Evolutionary conservation across 1,140 invertebrate genomes (phyloP), one percentile per base, ranked within the genome.

Genomic region (Micrasema longulum): DNA sequence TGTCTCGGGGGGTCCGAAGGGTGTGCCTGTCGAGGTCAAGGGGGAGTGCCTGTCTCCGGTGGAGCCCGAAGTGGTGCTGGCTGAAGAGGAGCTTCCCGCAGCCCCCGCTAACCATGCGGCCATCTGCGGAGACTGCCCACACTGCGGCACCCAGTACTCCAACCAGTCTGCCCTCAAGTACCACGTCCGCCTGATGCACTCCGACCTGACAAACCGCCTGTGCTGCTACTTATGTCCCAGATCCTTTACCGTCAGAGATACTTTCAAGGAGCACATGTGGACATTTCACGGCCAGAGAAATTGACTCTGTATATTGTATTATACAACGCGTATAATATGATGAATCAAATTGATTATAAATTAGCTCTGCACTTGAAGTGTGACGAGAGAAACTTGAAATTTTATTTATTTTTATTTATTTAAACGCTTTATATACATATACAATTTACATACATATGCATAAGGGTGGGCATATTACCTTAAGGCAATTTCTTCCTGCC

Each of bases 91-190:
- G 26, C 26, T n/a, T 1, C 4, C 9, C 47, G 47, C n/a, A 14
- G 53, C 62, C 22, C 20, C 38, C 48, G 67, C 67, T 9, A 87
- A 88, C 69, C 87, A 88, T 77, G 86, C 86, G 36, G 86, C 87
- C 3, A 88, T 88, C 14, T 88, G 87, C 75, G 87, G 87, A 0
- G 87, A 88, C 74, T 91, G 89, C 78, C 89, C 89, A 9, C 89
- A 91, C 79, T 91, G 89, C 74, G 88, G 88, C 57, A 86, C 89
- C 82, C 86, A 85, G 67, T 88, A 88, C 80, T 86, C 86, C 20
- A 91, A 90, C 79, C 89, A 89, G 77, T 90, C 89, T 12, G 88
- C 89, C 23, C 80, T 90, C 36, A 91, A 90, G 78, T 90, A 91
- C 78, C 89, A 91, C 77, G 89, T 91, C 35, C 85, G 89, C 67